Evolutionary conservation across 2,888 invertebrate species (phyloP).

Genomic region (Hoplodrina ambigua): DNA sequence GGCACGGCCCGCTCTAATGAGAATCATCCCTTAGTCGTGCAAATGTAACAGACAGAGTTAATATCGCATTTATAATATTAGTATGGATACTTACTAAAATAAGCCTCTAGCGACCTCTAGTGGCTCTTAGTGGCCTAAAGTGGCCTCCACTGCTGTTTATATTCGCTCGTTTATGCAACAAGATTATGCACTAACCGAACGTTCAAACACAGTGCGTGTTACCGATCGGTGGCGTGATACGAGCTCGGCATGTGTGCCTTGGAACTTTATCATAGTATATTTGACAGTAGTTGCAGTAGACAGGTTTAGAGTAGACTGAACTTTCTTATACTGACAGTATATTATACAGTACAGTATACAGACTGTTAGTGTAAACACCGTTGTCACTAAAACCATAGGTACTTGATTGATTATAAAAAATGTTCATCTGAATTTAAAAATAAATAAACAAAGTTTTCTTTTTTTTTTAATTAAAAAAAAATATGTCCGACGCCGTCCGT

Average conservation of each 20-base stretch:
- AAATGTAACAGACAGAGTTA: too few species aligned
- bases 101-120: neutral
- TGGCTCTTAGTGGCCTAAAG: neutral
- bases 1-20: too few species aligned
- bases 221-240: conserved; percentile 30
- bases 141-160: neutral
- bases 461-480: too few species aligned
- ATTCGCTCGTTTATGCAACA: conserved; percentile 21
- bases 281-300: neutral
- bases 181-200: conserved; percentile 34
- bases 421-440: too few species aligned
- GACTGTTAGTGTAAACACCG: too few species aligned
- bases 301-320: neutral
- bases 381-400: too few species aligned
- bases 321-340: neutral
- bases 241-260: conserved; percentile 6
- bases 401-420: too few species aligned
- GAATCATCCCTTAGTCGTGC: too few species aligned
- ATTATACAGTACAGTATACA: too few species aligned
- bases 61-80: too few species aligned
- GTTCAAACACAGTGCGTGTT: conserved; percentile 25
- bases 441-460: too few species aligned
- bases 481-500: too few species aligned
- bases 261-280: conserved; percentile 31
- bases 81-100: neutral